phyloP scores from a whole-genome alignment of 2,113 vertebrate species.

The Crocuta crocuta region DNA sequence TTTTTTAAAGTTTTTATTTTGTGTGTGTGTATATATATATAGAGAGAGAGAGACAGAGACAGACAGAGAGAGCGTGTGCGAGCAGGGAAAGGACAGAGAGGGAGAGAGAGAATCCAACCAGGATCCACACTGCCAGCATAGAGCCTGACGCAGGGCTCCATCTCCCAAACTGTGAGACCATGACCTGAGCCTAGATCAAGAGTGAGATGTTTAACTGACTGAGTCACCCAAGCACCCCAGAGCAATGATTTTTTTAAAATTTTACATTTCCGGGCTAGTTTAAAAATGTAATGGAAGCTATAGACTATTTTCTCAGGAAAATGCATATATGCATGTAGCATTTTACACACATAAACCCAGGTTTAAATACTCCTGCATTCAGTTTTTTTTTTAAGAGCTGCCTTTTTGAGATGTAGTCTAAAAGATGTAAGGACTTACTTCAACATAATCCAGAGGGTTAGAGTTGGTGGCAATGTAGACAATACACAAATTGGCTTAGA shows the following conservation, averaged over 20 bases:
- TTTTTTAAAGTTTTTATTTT: background rate
- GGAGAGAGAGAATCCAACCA: too few relatives aligned
- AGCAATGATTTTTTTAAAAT: too few relatives aligned
- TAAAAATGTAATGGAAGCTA: background rate
- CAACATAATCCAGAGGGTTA: background rate
- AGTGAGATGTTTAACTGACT: too few relatives aligned
- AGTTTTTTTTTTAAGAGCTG: conserved; percentile 17
- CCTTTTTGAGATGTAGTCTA: conserved; percentile 17
- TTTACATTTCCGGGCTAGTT: background rate
- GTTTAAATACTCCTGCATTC: background rate
- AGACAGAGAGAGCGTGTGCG: too few relatives aligned
- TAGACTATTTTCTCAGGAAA: conserved; percentile 30
- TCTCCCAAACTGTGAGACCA: too few relatives aligned
- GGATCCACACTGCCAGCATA: too few relatives aligned
- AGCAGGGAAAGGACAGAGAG: too few relatives aligned
- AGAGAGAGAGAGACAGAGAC: too few relatives aligned
- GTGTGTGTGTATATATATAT: too few relatives aligned
- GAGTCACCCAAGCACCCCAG: too few relatives aligned
- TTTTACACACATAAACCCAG: background rate
- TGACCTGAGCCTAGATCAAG: too few relatives aligned
- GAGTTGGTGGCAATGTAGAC: background rate
- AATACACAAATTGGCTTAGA: background rate
- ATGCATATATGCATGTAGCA: background rate
- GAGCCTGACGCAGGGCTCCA: too few relatives aligned
- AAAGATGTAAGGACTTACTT: conserved; percentile 33